These are phyloP conservation scores for Thripadectes ignobilis DNA, from an alignment of 2,797 vertebrate genomes.

Conservation along the genomic window DNA sequence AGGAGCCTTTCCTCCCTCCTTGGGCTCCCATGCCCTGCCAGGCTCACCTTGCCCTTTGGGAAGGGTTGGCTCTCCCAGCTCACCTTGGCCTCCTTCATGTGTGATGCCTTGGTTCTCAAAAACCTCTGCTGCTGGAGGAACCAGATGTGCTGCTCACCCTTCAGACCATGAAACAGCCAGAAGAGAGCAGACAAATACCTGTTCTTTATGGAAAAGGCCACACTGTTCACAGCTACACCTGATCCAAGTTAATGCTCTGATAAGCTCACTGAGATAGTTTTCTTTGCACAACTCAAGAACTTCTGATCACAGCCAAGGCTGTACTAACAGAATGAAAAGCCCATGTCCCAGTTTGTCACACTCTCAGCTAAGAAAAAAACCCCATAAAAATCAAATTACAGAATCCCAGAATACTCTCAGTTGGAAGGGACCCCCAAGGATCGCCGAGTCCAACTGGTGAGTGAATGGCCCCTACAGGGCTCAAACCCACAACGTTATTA, in stretches of 20 bases:
- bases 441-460: not conserved
- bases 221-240: not conserved
- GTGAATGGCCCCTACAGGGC: not conserved
- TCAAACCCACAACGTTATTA: not conserved
- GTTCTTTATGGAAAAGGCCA: not conserved
- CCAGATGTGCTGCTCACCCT: not conserved
- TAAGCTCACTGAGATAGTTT: not conserved
- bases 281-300: not conserved
- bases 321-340: not conserved
- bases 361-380: not conserved
- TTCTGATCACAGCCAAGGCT: not conserved
- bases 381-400: not conserved
- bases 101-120: not conserved
- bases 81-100: not conserved
- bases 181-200: not conserved
- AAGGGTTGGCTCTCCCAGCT: not conserved
- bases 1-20: slow-evolving; percentile 52
- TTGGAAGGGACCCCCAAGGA: not conserved
- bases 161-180: not conserved
- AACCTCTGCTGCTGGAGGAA: not conserved
- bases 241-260: not conserved
- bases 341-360: not conserved
- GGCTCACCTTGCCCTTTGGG: not conserved
- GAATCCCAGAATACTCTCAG: not conserved
- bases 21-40: not conserved